phyloP scores from a whole-genome alignment of 1,140 invertebrate genomes.

The Phocides pigmalion region DNA sequence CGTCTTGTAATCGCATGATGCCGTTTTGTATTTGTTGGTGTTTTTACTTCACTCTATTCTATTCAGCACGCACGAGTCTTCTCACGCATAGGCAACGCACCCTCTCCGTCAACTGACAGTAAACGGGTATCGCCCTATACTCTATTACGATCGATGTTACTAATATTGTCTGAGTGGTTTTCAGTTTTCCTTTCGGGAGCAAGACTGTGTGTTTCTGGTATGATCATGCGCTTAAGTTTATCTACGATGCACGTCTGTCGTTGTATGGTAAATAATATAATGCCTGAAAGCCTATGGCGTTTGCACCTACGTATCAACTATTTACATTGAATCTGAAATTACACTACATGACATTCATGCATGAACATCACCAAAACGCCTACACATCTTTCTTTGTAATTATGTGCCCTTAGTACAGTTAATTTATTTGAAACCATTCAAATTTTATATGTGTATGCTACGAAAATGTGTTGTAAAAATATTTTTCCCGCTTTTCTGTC shows the following conservation, averaged over 20 bases:
- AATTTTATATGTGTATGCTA: neutral
- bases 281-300: constrained; percentile 70
- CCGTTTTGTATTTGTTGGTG: constrained; percentile 66
- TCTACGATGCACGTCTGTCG: constrained; percentile 62
- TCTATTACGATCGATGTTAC: constrained; percentile 15
- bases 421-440: neutral
- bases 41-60: constrained; percentile 74
- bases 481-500: neutral
- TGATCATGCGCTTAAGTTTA: constrained; percentile 37
- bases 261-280: constrained; percentile 63
- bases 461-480: neutral
- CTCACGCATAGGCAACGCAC: constrained; percentile 69
- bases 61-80: constrained; percentile 76
- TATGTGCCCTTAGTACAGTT: neutral
- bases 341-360: constrained; percentile 51
- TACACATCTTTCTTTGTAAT: constrained; percentile 35
- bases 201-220: constrained; percentile 36
- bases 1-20: constrained; percentile 78
- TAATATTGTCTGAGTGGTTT: constrained; percentile 31
- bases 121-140: constrained; percentile 17
- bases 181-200: constrained; percentile 34
- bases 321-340: constrained; percentile 26
- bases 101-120: constrained; percentile 36
- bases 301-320: constrained; percentile 59
- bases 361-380: constrained; percentile 48